These are phyloP conservation scores for Zapornia atra DNA, from an alignment of 2,113 vertebrate species.

Conservation along the genomic window DNA sequence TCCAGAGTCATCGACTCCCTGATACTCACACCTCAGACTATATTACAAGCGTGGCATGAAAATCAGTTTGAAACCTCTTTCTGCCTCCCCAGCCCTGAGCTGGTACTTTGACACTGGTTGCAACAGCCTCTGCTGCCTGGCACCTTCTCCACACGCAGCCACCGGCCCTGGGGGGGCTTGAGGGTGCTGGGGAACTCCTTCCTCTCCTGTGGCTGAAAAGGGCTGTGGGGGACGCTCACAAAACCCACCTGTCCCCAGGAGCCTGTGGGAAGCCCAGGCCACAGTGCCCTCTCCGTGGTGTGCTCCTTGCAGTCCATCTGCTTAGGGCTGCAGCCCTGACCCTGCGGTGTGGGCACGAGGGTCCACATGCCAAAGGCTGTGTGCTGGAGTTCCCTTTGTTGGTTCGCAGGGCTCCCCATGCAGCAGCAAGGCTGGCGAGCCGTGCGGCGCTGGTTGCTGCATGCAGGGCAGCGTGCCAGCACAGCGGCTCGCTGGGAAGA, in stretches of 20 bases:
- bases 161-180: too few species aligned
- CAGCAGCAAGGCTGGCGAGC: background rate
- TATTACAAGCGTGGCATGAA: accelerated
- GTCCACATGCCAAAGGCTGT: accelerated
- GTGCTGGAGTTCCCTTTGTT: background rate
- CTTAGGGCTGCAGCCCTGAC: background rate
- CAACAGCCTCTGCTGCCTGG: background rate
- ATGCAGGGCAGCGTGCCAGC: background rate
- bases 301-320: accelerated
- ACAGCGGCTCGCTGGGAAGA: background rate
- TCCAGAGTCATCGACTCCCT: accelerated
- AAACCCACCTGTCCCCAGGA: background rate
- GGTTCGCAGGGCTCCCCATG: too few species aligned
- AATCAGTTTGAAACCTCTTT: background rate
- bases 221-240: accelerated
- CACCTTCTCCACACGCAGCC: background rate
- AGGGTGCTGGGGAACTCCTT: background rate
- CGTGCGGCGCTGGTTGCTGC: background rate
- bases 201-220: background rate
- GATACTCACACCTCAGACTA: background rate
- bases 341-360: accelerated
- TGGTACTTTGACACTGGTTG: background rate
- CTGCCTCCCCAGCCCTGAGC: background rate
- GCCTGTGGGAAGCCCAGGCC: background rate
- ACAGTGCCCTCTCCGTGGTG: accelerated